Conservation (phyloP, 2,888 invertebrate genomes). For the Heliconius cydno region DNA sequence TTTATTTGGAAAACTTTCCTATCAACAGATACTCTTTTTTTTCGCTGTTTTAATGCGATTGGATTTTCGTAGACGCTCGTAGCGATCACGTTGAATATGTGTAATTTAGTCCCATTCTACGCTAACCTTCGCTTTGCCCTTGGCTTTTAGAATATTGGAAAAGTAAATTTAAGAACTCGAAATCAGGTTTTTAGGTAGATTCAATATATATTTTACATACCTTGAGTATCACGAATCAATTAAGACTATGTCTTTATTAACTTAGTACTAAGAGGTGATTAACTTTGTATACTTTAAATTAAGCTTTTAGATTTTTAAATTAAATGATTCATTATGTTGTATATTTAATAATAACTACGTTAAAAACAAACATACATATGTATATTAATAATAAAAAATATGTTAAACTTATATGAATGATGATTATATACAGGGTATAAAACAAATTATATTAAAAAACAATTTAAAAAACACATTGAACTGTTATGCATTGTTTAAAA, state of each 20-base stretch:
- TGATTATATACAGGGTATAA: background rate
- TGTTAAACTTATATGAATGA: background rate
- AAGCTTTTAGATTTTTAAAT: background rate
- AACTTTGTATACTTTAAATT: background rate
- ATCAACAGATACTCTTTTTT: constrained; percentile 67
- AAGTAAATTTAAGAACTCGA: constrained; percentile 37
- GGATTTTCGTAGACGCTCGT: constrained; percentile 65
- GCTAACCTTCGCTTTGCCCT: constrained; percentile 61
- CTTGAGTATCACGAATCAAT: background rate
- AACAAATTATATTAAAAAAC: background rate
- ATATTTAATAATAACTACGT: background rate
- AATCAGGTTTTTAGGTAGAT: constrained; percentile 28
- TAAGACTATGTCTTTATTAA: background rate
- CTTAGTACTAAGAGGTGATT: background rate
- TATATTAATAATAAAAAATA: background rate
- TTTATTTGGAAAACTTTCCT: constrained; percentile 71
- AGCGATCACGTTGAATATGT: constrained; percentile 70
- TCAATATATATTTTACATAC: constrained; percentile 25
- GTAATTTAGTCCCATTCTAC: constrained; percentile 59
- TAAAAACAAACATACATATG: background rate
- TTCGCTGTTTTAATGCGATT: constrained; percentile 73
- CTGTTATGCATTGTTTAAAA: background rate
- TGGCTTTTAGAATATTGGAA: constrained; percentile 51
- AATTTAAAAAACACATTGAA: background rate
- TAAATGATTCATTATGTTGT: background rate